Percentiles rank a stretch among this genome's conserved stretches.
Evolutionary conservation across 2,888 invertebrate species (phyloP).

Genomic region (Patella caerulea): DNA sequence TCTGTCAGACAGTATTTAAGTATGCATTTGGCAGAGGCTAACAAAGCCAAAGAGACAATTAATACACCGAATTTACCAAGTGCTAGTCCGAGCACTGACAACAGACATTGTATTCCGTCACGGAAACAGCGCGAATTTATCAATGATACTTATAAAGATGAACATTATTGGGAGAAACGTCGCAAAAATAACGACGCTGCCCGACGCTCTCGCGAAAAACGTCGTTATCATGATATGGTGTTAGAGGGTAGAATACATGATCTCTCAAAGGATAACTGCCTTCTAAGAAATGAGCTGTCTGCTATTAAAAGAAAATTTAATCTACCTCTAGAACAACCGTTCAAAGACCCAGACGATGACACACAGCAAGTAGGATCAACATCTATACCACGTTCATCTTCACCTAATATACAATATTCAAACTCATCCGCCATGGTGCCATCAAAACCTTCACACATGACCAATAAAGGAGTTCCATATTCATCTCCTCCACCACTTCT

Average conservation of each 20-base stretch:
- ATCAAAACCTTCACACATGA: neutral
- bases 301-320: constrained; percentile 87
- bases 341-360: constrained; percentile 13
- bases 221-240: constrained; percentile 96
- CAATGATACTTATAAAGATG: constrained; percentile 96
- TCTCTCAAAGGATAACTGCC: constrained; percentile 94
- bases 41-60: neutral
- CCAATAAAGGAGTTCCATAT: constrained; percentile 19
- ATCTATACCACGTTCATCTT: constrained; percentile 16
- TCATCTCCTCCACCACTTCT: constrained; percentile 41
- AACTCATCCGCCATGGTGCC: neutral
- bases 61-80: neutral
- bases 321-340: constrained; percentile 51
- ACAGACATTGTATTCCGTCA: constrained; percentile 72
- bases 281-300: constrained; percentile 91
- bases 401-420: neutral
- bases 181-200: constrained; percentile 97
- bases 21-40: constrained; percentile 7
- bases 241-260: constrained; percentile 94
- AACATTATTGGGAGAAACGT: constrained; percentile 96
- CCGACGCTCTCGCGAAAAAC: constrained; percentile 94
- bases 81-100: neutral
- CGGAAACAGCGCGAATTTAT: constrained; percentile 96
- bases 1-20: neutral
- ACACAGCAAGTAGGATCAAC: neutral